Evolutionary conservation across 2,888 invertebrate species (phyloP).

Genomic region (Papilio elwesi): DNA sequence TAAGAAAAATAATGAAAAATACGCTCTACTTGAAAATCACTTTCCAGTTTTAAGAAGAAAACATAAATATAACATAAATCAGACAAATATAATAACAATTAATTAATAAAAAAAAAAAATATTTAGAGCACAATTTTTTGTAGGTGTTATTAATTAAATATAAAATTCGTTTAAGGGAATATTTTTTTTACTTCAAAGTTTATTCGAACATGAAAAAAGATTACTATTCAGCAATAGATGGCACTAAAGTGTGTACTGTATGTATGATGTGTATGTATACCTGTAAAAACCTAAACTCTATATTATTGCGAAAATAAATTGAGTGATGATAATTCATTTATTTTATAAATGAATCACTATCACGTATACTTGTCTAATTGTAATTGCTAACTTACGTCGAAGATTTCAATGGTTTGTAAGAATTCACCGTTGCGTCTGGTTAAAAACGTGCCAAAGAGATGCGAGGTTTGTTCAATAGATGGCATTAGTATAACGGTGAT

Average conservation of each 20-base stretch:
- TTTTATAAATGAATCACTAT: constrained; percentile 50
- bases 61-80: no score
- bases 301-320: constrained; percentile 37
- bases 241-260: no score
- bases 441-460: constrained; percentile 59
- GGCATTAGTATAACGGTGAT: constrained; percentile 53
- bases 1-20: not conserved
- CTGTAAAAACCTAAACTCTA: constrained; percentile 8
- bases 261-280: no score
- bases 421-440: constrained; percentile 58
- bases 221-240: constrained; percentile 55
- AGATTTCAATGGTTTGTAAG: constrained; percentile 53
- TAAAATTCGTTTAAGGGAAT: no score
- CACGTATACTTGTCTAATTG: constrained; percentile 50
- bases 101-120: no score
- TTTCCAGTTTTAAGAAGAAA: no score
- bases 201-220: not conserved
- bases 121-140: no score
- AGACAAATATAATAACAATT: no score
- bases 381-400: constrained; percentile 37
- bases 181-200: not conserved
- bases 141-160: no score
- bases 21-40: not conserved
- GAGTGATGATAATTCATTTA: constrained; percentile 52
- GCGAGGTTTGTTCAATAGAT: constrained; percentile 61